A percentile compares a stretch with the other conserved stretches of the same genome.
Evolutionary conservation across 2,888 invertebrate genomes (phyloP).

Genomic region (Hyposoter dolosus): DNA sequence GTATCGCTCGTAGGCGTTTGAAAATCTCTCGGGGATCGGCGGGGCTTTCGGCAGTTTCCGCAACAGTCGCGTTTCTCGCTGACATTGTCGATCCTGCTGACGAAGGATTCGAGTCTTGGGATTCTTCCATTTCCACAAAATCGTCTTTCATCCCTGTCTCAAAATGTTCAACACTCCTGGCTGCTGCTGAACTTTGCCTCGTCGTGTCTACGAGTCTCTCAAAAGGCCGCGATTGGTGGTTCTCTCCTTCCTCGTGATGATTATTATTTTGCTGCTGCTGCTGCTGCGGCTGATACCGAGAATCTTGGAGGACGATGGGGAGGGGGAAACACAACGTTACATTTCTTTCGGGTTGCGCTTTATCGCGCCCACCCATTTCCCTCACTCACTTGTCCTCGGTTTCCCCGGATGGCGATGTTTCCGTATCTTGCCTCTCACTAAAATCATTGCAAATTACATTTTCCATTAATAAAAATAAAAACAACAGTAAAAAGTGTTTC

Average conservation of each 20-base stretch:
- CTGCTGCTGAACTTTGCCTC: conserved; percentile 37
- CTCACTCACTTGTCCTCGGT: conserved; percentile 83
- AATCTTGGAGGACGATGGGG: conserved; percentile 77
- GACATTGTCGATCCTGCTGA: conserved; percentile 64
- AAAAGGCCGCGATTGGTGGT: conserved; percentile 64
- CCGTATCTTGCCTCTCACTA: conserved; percentile 83
- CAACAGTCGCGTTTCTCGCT: conserved; percentile 61
- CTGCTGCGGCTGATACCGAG: conserved; percentile 69
- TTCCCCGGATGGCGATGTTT: conserved; percentile 77
- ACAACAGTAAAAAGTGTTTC: not conserved
- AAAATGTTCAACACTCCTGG: conserved; percentile 23
- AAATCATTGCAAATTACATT: conserved; percentile 71
- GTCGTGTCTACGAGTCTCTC: conserved; percentile 48
- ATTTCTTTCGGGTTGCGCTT: conserved; percentile 76
- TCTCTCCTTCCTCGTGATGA: conserved; percentile 27
- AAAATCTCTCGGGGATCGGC: conserved; percentile 73
- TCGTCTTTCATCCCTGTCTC: conserved; percentile 9
- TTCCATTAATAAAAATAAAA: not conserved
- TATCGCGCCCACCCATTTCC: conserved; percentile 81
- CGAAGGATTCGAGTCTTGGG: conserved; percentile 60
- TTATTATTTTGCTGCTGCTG: conserved; percentile 64
- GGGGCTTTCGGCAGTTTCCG: conserved; percentile 49
- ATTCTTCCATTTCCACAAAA: conserved; percentile 43
- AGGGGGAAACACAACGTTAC: conserved; percentile 75
- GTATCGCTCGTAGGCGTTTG: conserved; percentile 76